Base-by-base conservation (phyloP, 2,888 invertebrate genomes). In the Antitype chi region DNA sequence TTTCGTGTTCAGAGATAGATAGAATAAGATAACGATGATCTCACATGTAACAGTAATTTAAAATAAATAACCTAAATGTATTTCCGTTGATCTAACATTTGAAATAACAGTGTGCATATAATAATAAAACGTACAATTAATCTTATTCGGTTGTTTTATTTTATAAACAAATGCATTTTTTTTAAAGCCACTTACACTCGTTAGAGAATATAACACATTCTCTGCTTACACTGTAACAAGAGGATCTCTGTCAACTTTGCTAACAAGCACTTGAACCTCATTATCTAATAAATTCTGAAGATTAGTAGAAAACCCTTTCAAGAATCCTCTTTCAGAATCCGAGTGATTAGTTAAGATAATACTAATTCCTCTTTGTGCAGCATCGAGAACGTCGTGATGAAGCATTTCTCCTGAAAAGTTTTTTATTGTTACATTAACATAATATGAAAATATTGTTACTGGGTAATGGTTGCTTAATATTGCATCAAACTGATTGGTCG, bases 291-390 rank as follows among this genome's bases (percentile, higher is more conserved):
- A 88, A 78, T 85, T 85, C 68, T 90, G 86, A 81, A 97, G 91
- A 83, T 95, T 87, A 0, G 89, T 81, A 32, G 94, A 91, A 83
- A 99, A 98, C 17, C 94, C 94, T 60, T 94, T 95, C 9, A 99
- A 96, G 92, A 98, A 99, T 9, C 99, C 99, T 81, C 99, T 97
- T 94, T 99, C 99, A 0, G 99, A 99, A 95, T 99, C 99, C 59
- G 98, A 99, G 94, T 99, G 99, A 93, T 99, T 99, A 84, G 98
- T 98, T 28, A 99, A 96, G 89, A 99, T 98, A 0, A 99, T 99
- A 76, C 98, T 97, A 25, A 97, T 97, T 49, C 98, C 98, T 74
- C 97, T 97, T 89, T 99, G 98, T 43, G 98, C 97, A 0, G 98
- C 99, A 90, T 99, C 99, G 55, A 99, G 97, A 1, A 99, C 95